Evolutionary conservation across 2,797 vertebrate genomes (phyloP), one percentile per base, ranked within the genome.

Genomic region (Phrynocephalus forsythii): DNA sequence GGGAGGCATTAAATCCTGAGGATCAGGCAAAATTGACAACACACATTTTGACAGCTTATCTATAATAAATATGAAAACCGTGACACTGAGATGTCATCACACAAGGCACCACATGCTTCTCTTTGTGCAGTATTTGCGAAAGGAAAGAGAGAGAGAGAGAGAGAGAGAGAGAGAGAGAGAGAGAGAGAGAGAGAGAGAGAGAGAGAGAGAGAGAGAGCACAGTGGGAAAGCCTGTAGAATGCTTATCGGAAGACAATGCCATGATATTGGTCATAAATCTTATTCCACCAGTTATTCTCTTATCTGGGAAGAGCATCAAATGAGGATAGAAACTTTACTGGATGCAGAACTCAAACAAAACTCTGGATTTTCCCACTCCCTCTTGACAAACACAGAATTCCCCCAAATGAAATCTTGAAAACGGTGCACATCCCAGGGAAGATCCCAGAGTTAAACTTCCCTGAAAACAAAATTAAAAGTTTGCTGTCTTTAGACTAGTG

Each of bases 21-120:
- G 96, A 96, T 96, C 95, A 96, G 96, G 94, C 96, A 94, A 96
- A 97, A 97, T 96, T 97, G 96, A 97, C 96, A 97, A 96, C 96
- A 96, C 96, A 96, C 93, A 96, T 97, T 97, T 96, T 97, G 97
- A 97, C 97, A 97, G 96, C 95, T 96, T 96, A 96, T 97, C 96
- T 97, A 96, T 97, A 97, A 97, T 97, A 97, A 97, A 97, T 97
- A 97, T 96, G 96, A 95, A 97, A 96, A 96, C 96, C 94, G 94
- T 94, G 94, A 96, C 96, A 94, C 92, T 89, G 92, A 91, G 77
- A 78, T 96, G 95, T 97, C 97, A 97, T 96, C 96, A 96, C 93
- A 96, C 93, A 94, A 96, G 95, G 95, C 92, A 95, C 93, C 96
- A 92, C 94, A 79, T 93, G 94, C 92, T 93, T 96, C 95, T 96